A percentile compares a stretch with the other conserved stretches of the same genome.
These are phyloP conservation scores for Drosophila subpulchrella DNA, from an alignment of 1,140 invertebrate species.

Conservation along the genomic window DNA sequence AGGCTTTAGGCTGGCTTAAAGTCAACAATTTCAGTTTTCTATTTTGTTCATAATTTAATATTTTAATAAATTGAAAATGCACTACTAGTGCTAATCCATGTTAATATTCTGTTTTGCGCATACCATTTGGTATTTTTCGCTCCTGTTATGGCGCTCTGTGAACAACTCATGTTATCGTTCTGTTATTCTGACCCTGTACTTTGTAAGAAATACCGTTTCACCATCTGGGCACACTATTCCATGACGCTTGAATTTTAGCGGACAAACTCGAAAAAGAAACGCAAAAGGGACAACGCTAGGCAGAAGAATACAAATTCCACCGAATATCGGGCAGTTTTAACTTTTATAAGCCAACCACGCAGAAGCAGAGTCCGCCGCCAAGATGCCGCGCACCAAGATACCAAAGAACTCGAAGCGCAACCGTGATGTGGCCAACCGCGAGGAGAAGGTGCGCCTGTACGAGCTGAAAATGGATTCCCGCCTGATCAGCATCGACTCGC, in stretches of 20 bases:
- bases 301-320: not conserved
- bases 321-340: not conserved
- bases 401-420: slow-evolving; percentile 79
- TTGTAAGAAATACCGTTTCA: no score
- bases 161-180: no score
- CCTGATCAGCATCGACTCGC: slow-evolving; percentile 52
- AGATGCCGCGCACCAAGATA: slow-evolving; percentile 81
- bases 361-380: slow-evolving; percentile 1
- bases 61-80: no score
- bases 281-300: slow-evolving; percentile 24
- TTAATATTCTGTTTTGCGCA: no score
- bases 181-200: no score
- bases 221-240: not conserved
- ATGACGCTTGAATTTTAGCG: slow-evolving; percentile 58
- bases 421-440: slow-evolving; percentile 71
- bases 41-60: no score
- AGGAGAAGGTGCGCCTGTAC: slow-evolving; percentile 74
- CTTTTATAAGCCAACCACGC: not conserved
- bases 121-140: no score
- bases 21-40: no score
- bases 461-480: slow-evolving; percentile 70
- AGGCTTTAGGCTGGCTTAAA: no score
- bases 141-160: no score
- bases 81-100: no score
- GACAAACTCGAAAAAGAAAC: slow-evolving; percentile 60